phyloP scores from a whole-genome alignment of 2,888 invertebrate genomes.

The Ametastegia equiseti region DNA sequence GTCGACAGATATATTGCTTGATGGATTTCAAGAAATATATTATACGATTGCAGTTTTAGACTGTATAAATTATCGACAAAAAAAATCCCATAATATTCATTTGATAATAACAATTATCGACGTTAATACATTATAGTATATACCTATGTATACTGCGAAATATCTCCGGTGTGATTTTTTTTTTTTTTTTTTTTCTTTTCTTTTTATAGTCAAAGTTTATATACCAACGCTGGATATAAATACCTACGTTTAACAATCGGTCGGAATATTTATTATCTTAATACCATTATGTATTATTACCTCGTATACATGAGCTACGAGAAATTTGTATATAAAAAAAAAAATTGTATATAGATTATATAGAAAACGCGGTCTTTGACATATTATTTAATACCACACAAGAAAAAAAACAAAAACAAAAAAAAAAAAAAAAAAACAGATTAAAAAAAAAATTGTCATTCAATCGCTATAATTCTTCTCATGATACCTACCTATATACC shows the following conservation, averaged over 20 bases:
- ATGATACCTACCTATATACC: too few relatives aligned
- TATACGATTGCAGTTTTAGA: too few relatives aligned
- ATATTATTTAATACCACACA: too few relatives aligned
- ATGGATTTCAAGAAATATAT: too few relatives aligned
- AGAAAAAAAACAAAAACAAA: too few relatives aligned
- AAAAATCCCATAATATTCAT: background rate
- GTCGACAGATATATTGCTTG: too few relatives aligned
- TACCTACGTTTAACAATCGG: too few relatives aligned
- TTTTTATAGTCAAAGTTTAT: conserved; percentile 11
- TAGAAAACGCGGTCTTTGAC: background rate
- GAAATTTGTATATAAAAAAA: conserved; percentile 24
- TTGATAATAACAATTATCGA: background rate
- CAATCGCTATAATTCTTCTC: too few relatives aligned
- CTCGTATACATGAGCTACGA: background rate
- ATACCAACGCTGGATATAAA: background rate
- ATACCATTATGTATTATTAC: background rate
- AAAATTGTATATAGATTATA: conserved; percentile 32
- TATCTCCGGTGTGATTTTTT: conserved; percentile 17
- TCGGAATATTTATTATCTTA: background rate
- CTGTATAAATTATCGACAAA: too few relatives aligned
- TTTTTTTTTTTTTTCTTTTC: too few relatives aligned
- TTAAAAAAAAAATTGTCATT: background rate
- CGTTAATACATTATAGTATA: too few relatives aligned
- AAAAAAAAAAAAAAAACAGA: background rate
- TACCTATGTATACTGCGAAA: too few relatives aligned